Percentiles rank a stretch among this genome's conserved stretches.
phyloP scores from a whole-genome alignment of 2,797 vertebrate species.

The Agapornis canus region DNA sequence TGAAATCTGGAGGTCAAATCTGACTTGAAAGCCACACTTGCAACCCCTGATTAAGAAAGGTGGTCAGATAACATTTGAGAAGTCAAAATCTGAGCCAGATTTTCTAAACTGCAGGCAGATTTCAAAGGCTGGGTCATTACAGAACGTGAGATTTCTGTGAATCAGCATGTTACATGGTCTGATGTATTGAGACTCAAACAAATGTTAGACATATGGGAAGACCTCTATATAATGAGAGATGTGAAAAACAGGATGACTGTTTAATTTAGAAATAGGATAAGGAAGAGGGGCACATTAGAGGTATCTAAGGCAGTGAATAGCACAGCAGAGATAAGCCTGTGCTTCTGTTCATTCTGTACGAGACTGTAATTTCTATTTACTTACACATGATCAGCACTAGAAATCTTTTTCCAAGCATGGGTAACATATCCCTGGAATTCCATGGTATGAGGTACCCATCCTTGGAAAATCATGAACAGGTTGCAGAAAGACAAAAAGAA shows the following conservation, averaged over 20 bases:
- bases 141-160: conserved; percentile 63
- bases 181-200: conserved; percentile 55
- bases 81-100: conserved; percentile 49
- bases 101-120: conserved; percentile 24
- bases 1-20: neutral
- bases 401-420: neutral
- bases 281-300: conserved; percentile 25
- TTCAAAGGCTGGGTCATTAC: conserved; percentile 55
- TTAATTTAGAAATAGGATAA: conserved; percentile 58
- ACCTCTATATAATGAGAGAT: conserved; percentile 62
- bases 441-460: neutral
- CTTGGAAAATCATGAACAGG: neutral
- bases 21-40: conserved; percentile 1
- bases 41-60: conserved; percentile 2
- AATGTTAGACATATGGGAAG: conserved; percentile 69
- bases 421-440: neutral
- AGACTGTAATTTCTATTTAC: conserved; percentile 14
- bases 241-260: conserved; percentile 58
- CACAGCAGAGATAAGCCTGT: neutral
- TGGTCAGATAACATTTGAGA: conserved; percentile 40
- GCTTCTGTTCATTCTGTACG: neutral
- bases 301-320: conserved; percentile 20
- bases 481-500: neutral
- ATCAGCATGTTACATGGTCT: conserved; percentile 62
- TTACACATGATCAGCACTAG: neutral